Percentiles rank a stretch among this genome's conserved stretches.
Evolutionary conservation across 2,113 vertebrate genomes (phyloP).

Genomic region (Corythoichthys intestinalis): DNA sequence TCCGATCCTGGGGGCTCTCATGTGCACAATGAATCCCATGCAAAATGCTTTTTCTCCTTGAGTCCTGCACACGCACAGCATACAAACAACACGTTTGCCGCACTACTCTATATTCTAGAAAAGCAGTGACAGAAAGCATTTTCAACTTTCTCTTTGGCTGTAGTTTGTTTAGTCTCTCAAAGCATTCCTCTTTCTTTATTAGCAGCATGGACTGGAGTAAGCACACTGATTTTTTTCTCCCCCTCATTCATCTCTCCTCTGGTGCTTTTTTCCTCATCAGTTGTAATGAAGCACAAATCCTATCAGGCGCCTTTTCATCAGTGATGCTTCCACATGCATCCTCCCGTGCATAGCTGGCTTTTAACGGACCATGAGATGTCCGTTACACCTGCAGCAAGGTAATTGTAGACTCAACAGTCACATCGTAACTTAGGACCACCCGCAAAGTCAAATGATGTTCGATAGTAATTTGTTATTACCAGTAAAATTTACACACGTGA

Average conservation of each 20-base stretch:
- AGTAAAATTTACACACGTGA: no score
- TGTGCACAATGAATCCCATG: neutral
- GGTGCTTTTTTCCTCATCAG: conserved; percentile 49
- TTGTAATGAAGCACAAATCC: conserved; percentile 66
- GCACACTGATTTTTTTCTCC: conserved; percentile 44
- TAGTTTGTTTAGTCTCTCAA: conserved; percentile 8
- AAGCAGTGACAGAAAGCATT: conserved; percentile 29
- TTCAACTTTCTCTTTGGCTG: neutral
- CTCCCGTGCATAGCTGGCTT: conserved; percentile 32
- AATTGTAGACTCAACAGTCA: no score
- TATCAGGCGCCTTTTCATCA: conserved; percentile 61
- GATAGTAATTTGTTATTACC: no score
- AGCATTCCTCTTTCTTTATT: conserved; percentile 60
- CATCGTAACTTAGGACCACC: no score
- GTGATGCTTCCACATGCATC: conserved; percentile 30
- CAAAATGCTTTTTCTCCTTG: neutral
- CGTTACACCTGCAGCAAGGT: no score
- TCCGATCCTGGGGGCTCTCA: neutral
- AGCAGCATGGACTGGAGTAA: conserved; percentile 48
- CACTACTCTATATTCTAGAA: conserved; percentile 22
- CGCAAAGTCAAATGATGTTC: no score
- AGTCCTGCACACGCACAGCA: conserved; percentile 4
- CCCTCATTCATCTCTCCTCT: conserved; percentile 26
- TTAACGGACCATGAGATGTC: conserved; percentile 11
- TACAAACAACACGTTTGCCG: neutral